phyloP scores from a whole-genome alignment of 2,113 vertebrate species.

The Thermophis baileyi region DNA sequence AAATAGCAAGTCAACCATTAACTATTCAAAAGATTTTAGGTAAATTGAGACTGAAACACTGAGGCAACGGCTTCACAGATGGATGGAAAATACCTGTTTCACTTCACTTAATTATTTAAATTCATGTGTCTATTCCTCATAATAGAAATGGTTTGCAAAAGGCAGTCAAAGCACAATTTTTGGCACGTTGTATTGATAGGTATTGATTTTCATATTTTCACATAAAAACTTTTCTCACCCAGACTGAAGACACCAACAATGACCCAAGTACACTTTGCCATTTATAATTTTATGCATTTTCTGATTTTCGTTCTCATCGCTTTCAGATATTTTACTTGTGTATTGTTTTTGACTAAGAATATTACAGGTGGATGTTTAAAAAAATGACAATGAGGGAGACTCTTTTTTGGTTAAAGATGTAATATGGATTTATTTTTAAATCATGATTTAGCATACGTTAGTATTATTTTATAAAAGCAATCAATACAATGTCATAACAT shows the following conservation, averaged over 20 bases:
- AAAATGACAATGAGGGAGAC: background rate
- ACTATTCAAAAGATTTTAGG: constrained; percentile 8
- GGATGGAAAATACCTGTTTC: background rate
- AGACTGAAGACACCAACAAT: background rate
- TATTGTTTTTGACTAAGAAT: background rate
- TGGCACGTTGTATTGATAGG: background rate
- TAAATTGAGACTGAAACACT: constrained; percentile 9
- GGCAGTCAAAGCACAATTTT: background rate
- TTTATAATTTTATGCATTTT: background rate
- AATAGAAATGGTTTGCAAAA: background rate
- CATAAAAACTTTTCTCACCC: background rate
- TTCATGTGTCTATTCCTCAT: background rate
- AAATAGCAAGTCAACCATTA: constrained; percentile 8
- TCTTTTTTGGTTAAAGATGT: constrained; percentile 59
- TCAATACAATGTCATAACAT: constrained; percentile 45
- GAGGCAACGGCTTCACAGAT: background rate
- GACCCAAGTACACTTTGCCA: background rate
- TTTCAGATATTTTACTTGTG: background rate
- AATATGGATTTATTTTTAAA: constrained; percentile 68
- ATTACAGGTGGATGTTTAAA: background rate
- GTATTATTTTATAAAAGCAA: constrained; percentile 54
- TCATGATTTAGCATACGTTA: constrained; percentile 50
- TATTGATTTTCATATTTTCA: background rate
- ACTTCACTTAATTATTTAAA: background rate
- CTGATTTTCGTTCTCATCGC: background rate